Evolutionary conservation across 2,797 vertebrate species (phyloP).

Genomic region (Natrix natrix): DNA sequence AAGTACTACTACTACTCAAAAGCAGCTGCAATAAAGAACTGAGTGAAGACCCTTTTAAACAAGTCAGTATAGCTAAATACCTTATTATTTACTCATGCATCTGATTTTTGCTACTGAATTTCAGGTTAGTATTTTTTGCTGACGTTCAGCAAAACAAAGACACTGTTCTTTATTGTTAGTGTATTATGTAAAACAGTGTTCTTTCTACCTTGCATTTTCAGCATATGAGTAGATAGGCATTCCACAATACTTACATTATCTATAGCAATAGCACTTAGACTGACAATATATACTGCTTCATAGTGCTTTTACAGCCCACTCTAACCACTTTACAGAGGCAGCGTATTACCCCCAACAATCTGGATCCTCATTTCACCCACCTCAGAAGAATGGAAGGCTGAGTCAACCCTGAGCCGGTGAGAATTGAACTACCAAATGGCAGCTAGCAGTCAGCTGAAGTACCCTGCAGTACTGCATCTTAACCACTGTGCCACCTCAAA

Average conservation of each 20-base stretch:
- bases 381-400: too few species aligned
- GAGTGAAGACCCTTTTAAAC: neutral
- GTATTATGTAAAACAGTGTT: neutral
- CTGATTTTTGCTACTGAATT: neutral
- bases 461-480: too few species aligned
- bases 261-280: neutral
- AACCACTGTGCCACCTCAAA: too few species aligned
- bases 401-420: too few species aligned
- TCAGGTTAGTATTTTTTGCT: neutral
- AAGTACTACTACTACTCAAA: neutral
- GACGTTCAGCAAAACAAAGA: neutral
- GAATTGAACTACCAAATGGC: too few species aligned
- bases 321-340: too few species aligned
- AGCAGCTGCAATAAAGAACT: neutral
- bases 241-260: neutral
- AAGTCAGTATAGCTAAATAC: neutral
- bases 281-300: too few species aligned
- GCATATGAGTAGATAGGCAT: neutral
- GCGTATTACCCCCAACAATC: too few species aligned
- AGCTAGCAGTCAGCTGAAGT: too few species aligned
- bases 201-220: neutral
- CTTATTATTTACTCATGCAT: neutral
- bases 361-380: too few species aligned
- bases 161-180: neutral
- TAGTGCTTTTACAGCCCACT: too few species aligned